Percentiles rank a stretch among this genome's conserved stretches.
These are phyloP conservation scores for Phylloscopus trochilus DNA, from an alignment of 2,113 vertebrate species.

Conservation along the genomic window DNA sequence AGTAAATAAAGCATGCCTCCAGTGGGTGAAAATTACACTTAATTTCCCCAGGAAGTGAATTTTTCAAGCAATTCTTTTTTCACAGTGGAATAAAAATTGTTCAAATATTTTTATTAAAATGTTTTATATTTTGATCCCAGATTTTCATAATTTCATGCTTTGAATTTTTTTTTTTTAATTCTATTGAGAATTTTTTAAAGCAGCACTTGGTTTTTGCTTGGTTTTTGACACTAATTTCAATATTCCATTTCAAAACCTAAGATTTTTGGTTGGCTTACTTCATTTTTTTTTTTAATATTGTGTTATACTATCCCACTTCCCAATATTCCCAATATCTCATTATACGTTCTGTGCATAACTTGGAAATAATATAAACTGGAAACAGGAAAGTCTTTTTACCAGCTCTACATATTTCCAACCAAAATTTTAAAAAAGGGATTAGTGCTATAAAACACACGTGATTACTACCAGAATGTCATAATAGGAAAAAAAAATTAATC, in stretches of 20 bases:
- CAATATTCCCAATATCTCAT: not conserved
- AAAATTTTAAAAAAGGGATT: not conserved
- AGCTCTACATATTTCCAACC: not conserved
- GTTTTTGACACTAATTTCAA: not conserved
- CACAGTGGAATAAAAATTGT: not conserved
- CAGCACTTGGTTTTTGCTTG: fast-evolving
- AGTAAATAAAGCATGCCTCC: not conserved
- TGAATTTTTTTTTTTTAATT: not conserved
- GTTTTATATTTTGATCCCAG: not conserved
- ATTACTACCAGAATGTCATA: not conserved
- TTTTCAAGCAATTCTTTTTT: not conserved
- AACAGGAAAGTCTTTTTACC: not conserved
- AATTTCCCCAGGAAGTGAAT: not conserved
- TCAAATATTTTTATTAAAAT: not conserved
- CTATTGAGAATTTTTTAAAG: not conserved
- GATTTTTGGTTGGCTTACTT: fast-evolving
- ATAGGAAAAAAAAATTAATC: not conserved
- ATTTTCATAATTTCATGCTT: not conserved
- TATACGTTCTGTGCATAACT: not conserved
- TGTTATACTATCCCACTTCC: not conserved
- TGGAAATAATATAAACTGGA: not conserved
- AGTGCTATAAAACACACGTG: not conserved
- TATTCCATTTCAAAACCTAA: not conserved
- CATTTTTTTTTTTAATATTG: not conserved
- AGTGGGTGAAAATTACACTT: not conserved